phyloP scores from a whole-genome alignment of 2,888 invertebrate species.

The Malthinus flaveolus region DNA sequence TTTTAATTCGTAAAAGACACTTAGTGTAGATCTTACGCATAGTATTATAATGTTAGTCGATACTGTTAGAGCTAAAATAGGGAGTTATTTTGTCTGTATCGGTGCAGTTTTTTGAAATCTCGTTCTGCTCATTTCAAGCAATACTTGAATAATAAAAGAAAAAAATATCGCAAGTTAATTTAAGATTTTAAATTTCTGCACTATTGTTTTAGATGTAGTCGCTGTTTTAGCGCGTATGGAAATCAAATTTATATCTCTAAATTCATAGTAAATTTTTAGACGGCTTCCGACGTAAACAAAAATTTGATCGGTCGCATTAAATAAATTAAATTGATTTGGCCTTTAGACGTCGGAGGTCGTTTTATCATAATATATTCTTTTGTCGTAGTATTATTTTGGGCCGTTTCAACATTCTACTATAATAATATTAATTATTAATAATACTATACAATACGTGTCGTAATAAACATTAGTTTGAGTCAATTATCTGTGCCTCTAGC shows the following conservation, averaged over 20 bases:
- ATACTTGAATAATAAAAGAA: not conserved
- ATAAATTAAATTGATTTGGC: too few species aligned
- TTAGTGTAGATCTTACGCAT: conserved; percentile 52
- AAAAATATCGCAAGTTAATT: not conserved
- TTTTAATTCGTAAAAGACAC: conserved; percentile 49
- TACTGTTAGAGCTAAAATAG: conserved; percentile 34
- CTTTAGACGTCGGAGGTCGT: conserved; percentile 35
- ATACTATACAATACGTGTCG: conserved; percentile 51
- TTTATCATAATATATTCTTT: conserved; percentile 30
- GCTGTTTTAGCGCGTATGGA: conserved; percentile 38
- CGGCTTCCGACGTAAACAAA: conserved; percentile 32
- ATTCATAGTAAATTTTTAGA: conserved; percentile 41
- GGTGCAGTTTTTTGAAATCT: conserved; percentile 30
- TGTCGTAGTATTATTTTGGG: conserved; percentile 45
- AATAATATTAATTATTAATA: not conserved
- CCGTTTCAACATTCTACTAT: conserved; percentile 46
- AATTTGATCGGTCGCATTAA: conserved; percentile 1
- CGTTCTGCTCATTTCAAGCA: conserved; percentile 10
- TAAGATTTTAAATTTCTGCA: conserved; percentile 33
- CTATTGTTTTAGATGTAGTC: conserved; percentile 37
- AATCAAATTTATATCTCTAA: conserved; percentile 22
- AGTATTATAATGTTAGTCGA: conserved; percentile 52
- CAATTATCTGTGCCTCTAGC: conserved; percentile 66
- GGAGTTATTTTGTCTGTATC: conserved; percentile 35
- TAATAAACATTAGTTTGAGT: conserved; percentile 62